These are phyloP conservation scores for Orussus abietinus DNA, from an alignment of 1,140 invertebrate species.

Conservation along the genomic window DNA sequence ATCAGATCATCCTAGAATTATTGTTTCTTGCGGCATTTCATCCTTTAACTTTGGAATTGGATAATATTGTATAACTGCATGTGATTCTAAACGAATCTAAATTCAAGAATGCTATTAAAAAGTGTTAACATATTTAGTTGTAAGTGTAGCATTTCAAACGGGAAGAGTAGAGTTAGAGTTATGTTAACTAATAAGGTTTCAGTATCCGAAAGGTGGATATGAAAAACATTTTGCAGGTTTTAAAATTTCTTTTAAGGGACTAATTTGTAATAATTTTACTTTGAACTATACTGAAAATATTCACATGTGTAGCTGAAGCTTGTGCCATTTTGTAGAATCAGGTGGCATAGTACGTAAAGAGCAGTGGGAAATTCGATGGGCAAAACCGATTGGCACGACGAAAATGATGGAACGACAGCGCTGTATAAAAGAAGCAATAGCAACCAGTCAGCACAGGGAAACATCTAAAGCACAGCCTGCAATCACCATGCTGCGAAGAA, in stretches of 20 bases:
- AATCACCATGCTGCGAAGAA: neutral
- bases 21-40: no score
- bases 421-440: slow-evolving; percentile 37
- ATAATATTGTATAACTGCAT: neutral
- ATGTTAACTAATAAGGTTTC: slow-evolving; percentile 5
- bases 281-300: slow-evolving; percentile 7
- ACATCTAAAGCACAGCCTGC: slow-evolving; percentile 2
- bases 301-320: slow-evolving; percentile 6
- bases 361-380: slow-evolving; percentile 48
- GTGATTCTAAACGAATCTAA: neutral
- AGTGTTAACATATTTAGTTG: no score
- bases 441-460: neutral
- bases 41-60: no score
- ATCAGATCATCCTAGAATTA: no score
- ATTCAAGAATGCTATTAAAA: no score
- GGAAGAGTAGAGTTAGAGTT: no score
- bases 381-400: slow-evolving; percentile 43
- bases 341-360: slow-evolving; percentile 30
- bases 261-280: slow-evolving; percentile 3
- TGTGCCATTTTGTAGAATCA: slow-evolving; percentile 26
- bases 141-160: no score
- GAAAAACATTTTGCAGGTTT: neutral
- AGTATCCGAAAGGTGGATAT: slow-evolving; percentile 1
- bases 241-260: neutral
- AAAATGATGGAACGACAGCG: slow-evolving; percentile 39